Evolutionary conservation across 2,888 invertebrate genomes (phyloP), one percentile per base, ranked within the genome.

Genomic region (Nephrotoma appendiculata): DNA sequence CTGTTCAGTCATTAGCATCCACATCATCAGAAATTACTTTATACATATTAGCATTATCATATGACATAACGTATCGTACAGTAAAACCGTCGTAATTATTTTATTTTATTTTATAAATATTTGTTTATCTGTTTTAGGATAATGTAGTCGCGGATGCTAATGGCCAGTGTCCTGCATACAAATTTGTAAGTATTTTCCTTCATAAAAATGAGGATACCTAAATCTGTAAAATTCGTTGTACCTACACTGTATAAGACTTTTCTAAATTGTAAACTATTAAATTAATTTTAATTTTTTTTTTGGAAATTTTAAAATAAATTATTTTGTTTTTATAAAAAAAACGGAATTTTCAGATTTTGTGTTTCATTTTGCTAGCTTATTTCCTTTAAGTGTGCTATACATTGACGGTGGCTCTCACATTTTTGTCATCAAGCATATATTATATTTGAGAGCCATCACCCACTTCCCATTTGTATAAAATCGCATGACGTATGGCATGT

Each of bases 171-270:
- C 85, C 85, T 2, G 85, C 85, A 85, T 42, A 44, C 19, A 85
- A 85, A 19, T 85, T 44, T 44, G 85, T 85, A 85, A 85, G 85
- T 85, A 85, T 85, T 44, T 85, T 85, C 44, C 19, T 85, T 45
- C 43, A 85, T 9, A 85, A 84, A 84, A 41, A 84, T 84, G 42
- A 84, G 43, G 84, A 84, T 42, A 84, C n/a, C 9, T 71, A 71
- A 71, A 71, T 71, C 71, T 71, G 71, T 71, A 71, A 71, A 71
- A 71, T 71, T 71, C 71, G 71, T 71, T 71, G 71, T 71, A 71
- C 11, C 52, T 6, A 52, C 52, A 71, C 71, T 71, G 71, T 71
- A 71, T 71, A 71, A 71, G 71, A 71, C 71, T 71, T 71, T 71
- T 71, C 71, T 71, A 71, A 71, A 71, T 71, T 71, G 71, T 71